Evolutionary conservation across 2,113 vertebrate genomes (phyloP), one percentile per base, ranked within the genome.

Genomic region (Myxocyprinus asiaticus): DNA sequence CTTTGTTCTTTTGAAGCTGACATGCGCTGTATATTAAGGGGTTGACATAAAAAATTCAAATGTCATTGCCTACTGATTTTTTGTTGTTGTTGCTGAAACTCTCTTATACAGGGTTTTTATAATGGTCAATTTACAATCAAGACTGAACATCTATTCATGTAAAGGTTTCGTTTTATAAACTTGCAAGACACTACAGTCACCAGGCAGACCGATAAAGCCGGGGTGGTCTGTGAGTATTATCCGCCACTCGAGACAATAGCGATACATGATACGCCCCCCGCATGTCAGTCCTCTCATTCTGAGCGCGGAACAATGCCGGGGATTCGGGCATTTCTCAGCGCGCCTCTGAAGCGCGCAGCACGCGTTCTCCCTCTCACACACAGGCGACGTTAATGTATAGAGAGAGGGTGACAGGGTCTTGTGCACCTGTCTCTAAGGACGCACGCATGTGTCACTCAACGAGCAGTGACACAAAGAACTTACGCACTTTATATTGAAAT

Each of bases 241-340:
- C 50, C 9, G 8, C 77, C 8, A 45, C 58, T 50, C 68, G 4
- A 79, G 63, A 79, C 77, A 77, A 75, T n/a, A 77, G 63, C 14
- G 50, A 77, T 68, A 69, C 64, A 55, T 33, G 59, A 63, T 61
- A 61, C 53, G 48, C 62, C 51, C 63, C 58, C 70, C 66, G 45
- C 50, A 3, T 67, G 55, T 67, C 59, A 58, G 48, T 76, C 67
- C 71, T 47, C 55, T 67, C 63, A 22, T 67, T 51, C 42, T 67
- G 63, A 50, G 11, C 63, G 42, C 48, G 5, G 43, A 50, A 59
- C 53, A 67, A 76, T 44, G 65, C 66, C 42, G 65, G 48, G 12
- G 43, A 61, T 9, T 61, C 58, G 14, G 44, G 22, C 42, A 61
- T 67, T 80, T 22, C 11, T 17, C 50, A 6, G 15, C 44, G 62